Percentiles rank a stretch among this genome's conserved stretches.
phyloP scores from a whole-genome alignment of 2,888 invertebrate genomes.

The Acanthopleura granulata region DNA sequence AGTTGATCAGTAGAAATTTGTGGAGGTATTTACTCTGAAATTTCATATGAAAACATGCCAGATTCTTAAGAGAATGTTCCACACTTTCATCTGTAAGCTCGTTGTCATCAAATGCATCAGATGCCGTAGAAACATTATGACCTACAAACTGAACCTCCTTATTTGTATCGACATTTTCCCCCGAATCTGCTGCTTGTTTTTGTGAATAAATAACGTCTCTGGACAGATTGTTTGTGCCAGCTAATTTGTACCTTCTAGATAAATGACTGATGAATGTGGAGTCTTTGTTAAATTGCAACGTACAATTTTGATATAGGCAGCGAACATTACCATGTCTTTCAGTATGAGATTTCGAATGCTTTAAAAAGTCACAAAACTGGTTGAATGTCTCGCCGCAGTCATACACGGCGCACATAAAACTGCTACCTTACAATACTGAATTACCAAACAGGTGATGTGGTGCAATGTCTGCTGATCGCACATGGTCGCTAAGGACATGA shows the following conservation, averaged over 20 bases:
- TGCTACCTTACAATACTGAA: background rate
- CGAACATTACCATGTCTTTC: background rate
- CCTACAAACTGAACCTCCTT: background rate
- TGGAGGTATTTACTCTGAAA: constrained; percentile 6
- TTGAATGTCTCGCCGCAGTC: background rate
- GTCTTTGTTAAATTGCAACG: background rate
- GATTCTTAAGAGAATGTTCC: background rate
- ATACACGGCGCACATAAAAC: background rate
- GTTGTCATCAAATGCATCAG: background rate
- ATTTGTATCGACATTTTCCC: too few relatives aligned
- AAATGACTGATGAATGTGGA: background rate
- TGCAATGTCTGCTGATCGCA: too few relatives aligned
- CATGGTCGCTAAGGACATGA: background rate
- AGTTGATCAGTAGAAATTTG: too few relatives aligned
- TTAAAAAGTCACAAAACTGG: background rate
- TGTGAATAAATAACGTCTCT: background rate
- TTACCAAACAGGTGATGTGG: background rate
- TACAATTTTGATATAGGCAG: background rate
- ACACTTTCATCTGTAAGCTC: background rate
- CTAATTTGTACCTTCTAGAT: background rate
- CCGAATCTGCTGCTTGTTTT: background rate
- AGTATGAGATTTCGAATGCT: background rate
- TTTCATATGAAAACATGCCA: constrained; percentile 13
- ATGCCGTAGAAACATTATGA: background rate
- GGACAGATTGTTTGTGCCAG: background rate